phyloP scores from a whole-genome alignment of 2,888 invertebrate genomes.

The Ferrisia virgata region DNA sequence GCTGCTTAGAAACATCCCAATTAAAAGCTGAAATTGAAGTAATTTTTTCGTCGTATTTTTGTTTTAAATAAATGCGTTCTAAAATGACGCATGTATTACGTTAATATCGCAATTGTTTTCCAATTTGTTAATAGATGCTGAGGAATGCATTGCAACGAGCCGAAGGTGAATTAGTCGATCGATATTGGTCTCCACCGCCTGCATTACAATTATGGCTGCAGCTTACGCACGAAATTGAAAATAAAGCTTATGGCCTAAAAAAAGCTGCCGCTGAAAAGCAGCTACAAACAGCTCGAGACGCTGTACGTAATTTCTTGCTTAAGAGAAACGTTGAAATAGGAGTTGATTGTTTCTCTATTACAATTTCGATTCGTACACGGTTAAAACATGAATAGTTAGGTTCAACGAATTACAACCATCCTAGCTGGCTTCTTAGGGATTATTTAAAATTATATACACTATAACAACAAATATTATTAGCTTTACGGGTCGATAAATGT shows the following conservation, averaged over 20 bases:
- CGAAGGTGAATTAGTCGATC: conserved; percentile 84
- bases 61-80: neutral
- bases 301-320: conserved; percentile 66
- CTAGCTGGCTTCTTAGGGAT: too few species aligned
- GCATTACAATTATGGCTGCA: conserved; percentile 93
- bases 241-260: conserved; percentile 80
- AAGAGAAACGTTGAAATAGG: too few species aligned
- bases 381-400: too few species aligned
- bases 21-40: conserved; percentile 82
- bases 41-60: conserved; percentile 41
- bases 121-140: conserved; percentile 60
- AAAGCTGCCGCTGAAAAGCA: conserved; percentile 78
- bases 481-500: too few species aligned
- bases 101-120: neutral
- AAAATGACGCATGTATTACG: neutral
- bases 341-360: too few species aligned
- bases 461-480: too few species aligned
- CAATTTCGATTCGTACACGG: too few species aligned
- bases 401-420: too few species aligned
- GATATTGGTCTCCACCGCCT: conserved; percentile 84
- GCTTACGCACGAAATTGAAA: conserved; percentile 92
- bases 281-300: conserved; percentile 81
- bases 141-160: conserved; percentile 78
- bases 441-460: too few species aligned
- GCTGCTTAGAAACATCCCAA: conserved; percentile 76